phyloP scores from a whole-genome alignment of 1,140 invertebrate species.

The Venturia canescens region DNA sequence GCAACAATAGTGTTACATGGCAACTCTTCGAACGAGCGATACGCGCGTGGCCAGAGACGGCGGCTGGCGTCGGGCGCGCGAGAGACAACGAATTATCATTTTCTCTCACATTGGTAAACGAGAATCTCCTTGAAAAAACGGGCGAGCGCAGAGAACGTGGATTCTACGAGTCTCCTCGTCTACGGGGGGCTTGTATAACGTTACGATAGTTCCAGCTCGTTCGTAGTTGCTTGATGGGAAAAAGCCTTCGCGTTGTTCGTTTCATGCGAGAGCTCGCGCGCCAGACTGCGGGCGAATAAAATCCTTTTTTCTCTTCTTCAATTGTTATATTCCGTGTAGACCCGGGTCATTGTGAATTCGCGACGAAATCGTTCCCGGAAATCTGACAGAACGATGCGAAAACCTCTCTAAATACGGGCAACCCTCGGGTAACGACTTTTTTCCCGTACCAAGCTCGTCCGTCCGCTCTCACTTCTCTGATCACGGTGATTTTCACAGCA shows the following conservation, averaged over 20 bases:
- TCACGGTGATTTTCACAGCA: too few relatives aligned
- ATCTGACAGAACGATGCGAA: not conserved
- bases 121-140: conserved; percentile 3
- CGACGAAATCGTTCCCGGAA: conserved; percentile 1
- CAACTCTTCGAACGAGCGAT: not conserved
- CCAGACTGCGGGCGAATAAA: not conserved
- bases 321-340: not conserved
- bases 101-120: conserved; percentile 14
- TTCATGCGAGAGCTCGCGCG: not conserved
- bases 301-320: not conserved
- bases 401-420: not conserved
- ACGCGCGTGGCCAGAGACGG: not conserved
- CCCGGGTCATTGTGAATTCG: conserved; percentile 2
- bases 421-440: not conserved
- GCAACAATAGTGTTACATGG: not conserved
- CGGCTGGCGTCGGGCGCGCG: not conserved
- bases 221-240: not conserved
- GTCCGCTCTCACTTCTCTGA: too few relatives aligned
- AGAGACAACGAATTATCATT: conserved; percentile 11
- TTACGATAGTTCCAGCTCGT: not conserved
- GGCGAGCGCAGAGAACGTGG: not conserved
- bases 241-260: not conserved
- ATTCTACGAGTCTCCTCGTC: not conserved
- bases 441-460: not conserved
- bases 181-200: not conserved